phyloP scores from a whole-genome alignment of 1,140 invertebrate genomes.

The Rhysida immarginata region DNA sequence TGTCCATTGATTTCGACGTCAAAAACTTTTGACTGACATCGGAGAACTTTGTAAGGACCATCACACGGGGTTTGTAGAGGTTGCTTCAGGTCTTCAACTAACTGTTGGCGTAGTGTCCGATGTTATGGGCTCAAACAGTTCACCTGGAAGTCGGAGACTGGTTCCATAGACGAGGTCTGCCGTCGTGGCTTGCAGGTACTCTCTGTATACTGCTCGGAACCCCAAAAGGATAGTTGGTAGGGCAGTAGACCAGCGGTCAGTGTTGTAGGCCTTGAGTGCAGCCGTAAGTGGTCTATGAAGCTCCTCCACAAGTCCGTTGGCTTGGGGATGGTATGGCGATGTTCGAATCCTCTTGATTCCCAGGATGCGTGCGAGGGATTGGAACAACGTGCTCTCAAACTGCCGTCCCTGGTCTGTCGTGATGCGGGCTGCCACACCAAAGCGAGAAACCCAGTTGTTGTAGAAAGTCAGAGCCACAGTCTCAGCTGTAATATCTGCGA shows the following conservation, averaged over 20 bases:
- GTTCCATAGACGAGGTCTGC: not conserved
- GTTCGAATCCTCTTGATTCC: slow-evolving; percentile 16
- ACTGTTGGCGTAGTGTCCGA: not conserved
- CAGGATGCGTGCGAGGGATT: slow-evolving; percentile 3
- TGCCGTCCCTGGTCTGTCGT: slow-evolving; percentile 30
- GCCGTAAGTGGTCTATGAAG: slow-evolving; percentile 19
- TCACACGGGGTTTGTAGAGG: not conserved
- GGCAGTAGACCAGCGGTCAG: not conserved
- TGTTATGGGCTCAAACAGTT: not conserved
- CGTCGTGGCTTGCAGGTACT: too few relatives aligned
- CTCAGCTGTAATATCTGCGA: slow-evolving; percentile 15
- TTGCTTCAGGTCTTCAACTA: not conserved
- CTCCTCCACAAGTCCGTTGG: slow-evolving; percentile 22
- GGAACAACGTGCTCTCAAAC: slow-evolving; percentile 22
- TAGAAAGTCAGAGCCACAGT: slow-evolving; percentile 18
- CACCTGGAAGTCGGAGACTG: not conserved
- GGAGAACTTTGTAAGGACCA: not conserved
- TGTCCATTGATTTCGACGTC: too few relatives aligned
- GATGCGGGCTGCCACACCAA: slow-evolving; percentile 22
- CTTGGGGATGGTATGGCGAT: slow-evolving; percentile 21
- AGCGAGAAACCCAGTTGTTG: slow-evolving; percentile 23
- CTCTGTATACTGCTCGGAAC: not conserved
- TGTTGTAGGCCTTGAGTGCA: slow-evolving; percentile 7
- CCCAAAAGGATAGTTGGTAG: not conserved
- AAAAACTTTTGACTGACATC: too few relatives aligned